Base-by-base conservation (phyloP, 2,113 vertebrate genomes). In the Lichenostomus cassidix region DNA sequence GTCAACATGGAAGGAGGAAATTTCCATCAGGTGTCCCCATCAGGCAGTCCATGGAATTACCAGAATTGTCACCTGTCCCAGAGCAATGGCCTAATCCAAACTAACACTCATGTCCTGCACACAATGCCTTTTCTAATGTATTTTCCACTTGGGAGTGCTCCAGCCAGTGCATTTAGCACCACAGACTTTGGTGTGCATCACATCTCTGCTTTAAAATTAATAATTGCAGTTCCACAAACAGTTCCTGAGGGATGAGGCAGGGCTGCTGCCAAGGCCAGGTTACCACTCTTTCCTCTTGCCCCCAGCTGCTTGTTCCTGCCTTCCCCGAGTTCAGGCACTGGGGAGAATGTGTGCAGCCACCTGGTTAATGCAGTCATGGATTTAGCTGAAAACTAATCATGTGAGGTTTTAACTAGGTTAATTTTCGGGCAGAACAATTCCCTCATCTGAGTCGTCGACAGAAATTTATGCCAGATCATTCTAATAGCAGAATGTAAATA, bases 391-490 rank as follows among this genome's bases (percentile, higher is more conserved):
- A 87, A 79, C 41, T 29, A 71, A 39, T 27, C 37, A 14, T 0
- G 0, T 25, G 12, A 42, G 5, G 4, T 73, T 88, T 85, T 73
- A 27, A 76, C 55, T 53, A 35, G 71, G 27, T 62, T 73, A 29
- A 37, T 83, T 93, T 94, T 65, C 71, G 76, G 85, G 78, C 78
- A 90, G 63, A 71, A 76, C 37, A 46, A 35, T 58, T 90, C 70
- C 58, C 75, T 83, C 31, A 29, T 50, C 70, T 85, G 88, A 88
- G 76, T 86, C 20, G 79, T 74, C 4, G 0, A 80, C 62, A 67
- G 71, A 86, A 73, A 31, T 90, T 88, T 88, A 83, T 90, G 71
- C 83, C 85, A 90, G 82, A 91, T 89, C 52, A 67, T 56, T 87
- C 47, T 60, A 93, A 86, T 9, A 84, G 79, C 19, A 11, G 75